Conservation (phyloP, 2,888 invertebrate genomes). For the Erebia palarica region DNA sequence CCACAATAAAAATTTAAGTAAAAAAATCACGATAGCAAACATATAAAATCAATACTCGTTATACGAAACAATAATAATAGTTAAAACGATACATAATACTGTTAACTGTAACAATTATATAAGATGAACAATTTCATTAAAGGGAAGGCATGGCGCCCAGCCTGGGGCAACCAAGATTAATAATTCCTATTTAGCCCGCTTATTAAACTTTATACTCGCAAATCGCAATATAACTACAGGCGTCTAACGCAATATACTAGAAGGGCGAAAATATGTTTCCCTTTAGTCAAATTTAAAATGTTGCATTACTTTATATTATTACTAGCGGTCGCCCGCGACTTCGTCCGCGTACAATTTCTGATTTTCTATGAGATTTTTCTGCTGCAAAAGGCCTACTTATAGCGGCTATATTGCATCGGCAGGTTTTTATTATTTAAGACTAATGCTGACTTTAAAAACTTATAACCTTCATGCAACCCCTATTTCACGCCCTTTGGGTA, state of each 20-base stretch:
- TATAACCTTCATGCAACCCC: too few relatives aligned
- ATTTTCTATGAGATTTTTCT: too few relatives aligned
- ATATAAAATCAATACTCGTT: background rate
- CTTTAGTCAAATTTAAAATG: constrained; percentile 6
- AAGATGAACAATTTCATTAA: constrained; percentile 44
- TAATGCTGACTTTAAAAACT: too few relatives aligned
- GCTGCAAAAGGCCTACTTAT: too few relatives aligned
- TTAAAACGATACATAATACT: background rate
- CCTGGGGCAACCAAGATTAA: constrained; percentile 57
- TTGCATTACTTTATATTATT: too few relatives aligned
- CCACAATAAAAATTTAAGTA: background rate
- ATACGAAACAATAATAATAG: background rate
- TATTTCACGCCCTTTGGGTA: too few relatives aligned
- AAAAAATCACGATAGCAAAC: background rate
- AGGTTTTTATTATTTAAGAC: too few relatives aligned
- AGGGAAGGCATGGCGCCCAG: constrained; percentile 59
- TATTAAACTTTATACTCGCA: constrained; percentile 19
- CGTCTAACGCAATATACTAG: constrained; percentile 6
- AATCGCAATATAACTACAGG: constrained; percentile 4
- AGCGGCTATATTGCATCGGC: too few relatives aligned
- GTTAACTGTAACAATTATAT: background rate
- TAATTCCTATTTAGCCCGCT: constrained; percentile 50
- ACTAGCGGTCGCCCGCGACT: too few relatives aligned
- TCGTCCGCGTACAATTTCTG: too few relatives aligned
- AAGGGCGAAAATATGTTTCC: background rate